Percentiles rank a stretch among this genome's conserved stretches.
Evolutionary conservation across 2,888 invertebrate species (phyloP).

Genomic region (Reticulitermes lucifugus): DNA sequence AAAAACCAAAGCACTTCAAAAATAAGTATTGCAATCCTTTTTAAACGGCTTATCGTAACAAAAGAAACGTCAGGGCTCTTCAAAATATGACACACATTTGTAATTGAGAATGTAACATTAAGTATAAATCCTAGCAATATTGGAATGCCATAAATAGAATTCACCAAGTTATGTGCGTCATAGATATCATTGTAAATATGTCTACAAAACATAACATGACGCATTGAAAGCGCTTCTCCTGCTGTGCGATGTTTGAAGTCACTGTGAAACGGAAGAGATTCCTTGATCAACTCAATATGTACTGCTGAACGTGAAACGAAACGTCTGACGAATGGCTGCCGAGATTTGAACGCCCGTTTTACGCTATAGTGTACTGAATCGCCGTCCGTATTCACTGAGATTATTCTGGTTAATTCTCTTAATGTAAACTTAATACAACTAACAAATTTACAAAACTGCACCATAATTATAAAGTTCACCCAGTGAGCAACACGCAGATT

Average conservation of each 20-base stretch:
- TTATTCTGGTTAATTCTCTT: too few relatives aligned
- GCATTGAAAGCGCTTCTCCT: too few relatives aligned
- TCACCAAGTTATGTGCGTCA: not conserved
- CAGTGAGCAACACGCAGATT: not conserved
- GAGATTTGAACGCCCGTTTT: too few relatives aligned
- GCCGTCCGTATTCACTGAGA: too few relatives aligned
- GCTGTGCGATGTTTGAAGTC: too few relatives aligned
- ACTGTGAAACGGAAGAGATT: too few relatives aligned
- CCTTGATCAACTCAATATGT: too few relatives aligned
- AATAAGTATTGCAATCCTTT: not conserved
- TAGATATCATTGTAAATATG: not conserved
- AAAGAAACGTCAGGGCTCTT: not conserved
- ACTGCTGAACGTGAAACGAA: too few relatives aligned
- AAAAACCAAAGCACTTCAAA: not conserved
- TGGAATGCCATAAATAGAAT: not conserved
- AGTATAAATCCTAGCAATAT: not conserved
- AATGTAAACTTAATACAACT: too few relatives aligned
- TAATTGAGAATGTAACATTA: not conserved
- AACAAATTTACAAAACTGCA: not conserved
- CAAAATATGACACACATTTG: not conserved
- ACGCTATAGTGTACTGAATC: too few relatives aligned
- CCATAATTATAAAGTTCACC: not conserved
- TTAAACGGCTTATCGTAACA: not conserved
- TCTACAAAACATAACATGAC: too few relatives aligned
- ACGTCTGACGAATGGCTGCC: too few relatives aligned